Percentiles rank a stretch among this genome's conserved stretches.
Evolutionary conservation across 53 echinoderm and acorn worm genomes (phyloP).

Genomic region (Patiria pectinifera): DNA sequence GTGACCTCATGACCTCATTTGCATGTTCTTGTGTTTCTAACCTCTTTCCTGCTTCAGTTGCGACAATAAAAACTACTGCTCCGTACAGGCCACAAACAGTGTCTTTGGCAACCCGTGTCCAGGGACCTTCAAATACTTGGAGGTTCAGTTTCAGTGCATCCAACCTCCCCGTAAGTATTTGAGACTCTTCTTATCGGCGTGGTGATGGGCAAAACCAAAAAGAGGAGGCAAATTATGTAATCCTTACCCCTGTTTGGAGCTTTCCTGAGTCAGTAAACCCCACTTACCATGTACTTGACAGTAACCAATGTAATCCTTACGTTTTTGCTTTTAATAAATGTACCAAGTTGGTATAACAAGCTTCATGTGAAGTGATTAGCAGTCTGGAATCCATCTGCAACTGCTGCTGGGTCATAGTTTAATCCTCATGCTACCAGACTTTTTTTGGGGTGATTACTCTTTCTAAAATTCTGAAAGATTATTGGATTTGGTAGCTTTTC

Average conservation of each 20-base stretch:
- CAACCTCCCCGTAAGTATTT: slow-evolving; percentile 42
- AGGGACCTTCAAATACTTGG: slow-evolving; percentile 79
- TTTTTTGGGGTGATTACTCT: too few species aligned
- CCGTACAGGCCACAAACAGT: slow-evolving; percentile 54
- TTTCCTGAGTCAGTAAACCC: background rate
- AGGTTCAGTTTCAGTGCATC: slow-evolving; percentile 75
- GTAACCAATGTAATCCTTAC: background rate
- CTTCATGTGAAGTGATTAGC: too few species aligned
- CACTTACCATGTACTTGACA: too few species aligned
- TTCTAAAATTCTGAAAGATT: too few species aligned
- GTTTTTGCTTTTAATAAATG: too few species aligned
- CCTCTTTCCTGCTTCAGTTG: slow-evolving; percentile 68
- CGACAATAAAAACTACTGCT: slow-evolving; percentile 69
- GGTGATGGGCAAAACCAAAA: background rate
- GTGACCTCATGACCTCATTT: slow-evolving; percentile 25
- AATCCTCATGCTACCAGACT: too few species aligned
- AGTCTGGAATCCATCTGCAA: too few species aligned
- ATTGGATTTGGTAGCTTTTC: too few species aligned
- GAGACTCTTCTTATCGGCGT: too few species aligned
- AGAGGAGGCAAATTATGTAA: background rate
- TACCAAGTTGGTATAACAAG: too few species aligned
- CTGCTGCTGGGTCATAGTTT: too few species aligned
- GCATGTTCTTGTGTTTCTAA: slow-evolving; percentile 65
- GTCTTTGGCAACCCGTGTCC: slow-evolving; percentile 74
- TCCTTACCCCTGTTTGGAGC: background rate